Percentiles rank a stretch among this genome's conserved stretches.
These are phyloP conservation scores for Epicampocera succincta DNA, from an alignment of 2,888 invertebrate species.

Conservation along the genomic window DNA sequence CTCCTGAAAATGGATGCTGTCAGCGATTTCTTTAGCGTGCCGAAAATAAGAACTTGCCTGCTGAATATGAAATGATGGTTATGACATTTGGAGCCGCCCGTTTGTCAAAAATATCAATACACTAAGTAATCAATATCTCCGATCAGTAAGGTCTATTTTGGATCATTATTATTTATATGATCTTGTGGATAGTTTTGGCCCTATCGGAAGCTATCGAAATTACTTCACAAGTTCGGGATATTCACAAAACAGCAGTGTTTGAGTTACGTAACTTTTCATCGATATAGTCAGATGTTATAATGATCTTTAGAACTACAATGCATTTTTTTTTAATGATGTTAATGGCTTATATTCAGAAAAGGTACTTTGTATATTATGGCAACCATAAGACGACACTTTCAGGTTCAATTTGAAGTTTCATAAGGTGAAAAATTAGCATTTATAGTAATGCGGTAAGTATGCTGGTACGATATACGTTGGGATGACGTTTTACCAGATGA, in stretches of 20 bases:
- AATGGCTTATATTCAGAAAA: not conserved
- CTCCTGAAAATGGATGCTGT: slow-evolving; percentile 1
- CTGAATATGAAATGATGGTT: not conserved
- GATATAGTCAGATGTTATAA: not conserved
- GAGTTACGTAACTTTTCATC: slow-evolving; percentile 19
- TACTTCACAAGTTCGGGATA: not conserved
- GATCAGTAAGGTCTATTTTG: too few species aligned
- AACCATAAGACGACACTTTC: not conserved
- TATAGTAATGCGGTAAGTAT: slow-evolving; percentile 3
- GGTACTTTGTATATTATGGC: not conserved
- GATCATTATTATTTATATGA: too few species aligned
- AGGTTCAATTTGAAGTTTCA: not conserved
- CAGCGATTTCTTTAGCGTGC: not conserved
- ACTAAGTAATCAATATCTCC: not conserved
- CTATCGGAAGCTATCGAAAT: too few species aligned
- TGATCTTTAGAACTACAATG: not conserved
- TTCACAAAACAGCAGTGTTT: slow-evolving; percentile 11
- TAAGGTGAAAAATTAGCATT: not conserved
- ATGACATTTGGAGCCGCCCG: slow-evolving; percentile 14
- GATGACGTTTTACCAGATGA: too few species aligned
- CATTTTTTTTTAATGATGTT: not conserved
- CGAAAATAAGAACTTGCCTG: not conserved
- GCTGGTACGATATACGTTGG: not conserved
- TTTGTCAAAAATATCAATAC: not conserved
- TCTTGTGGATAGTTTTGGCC: too few species aligned